Evolutionary conservation across 2,888 invertebrate genomes (phyloP).

Genomic region (Mylabris sibirica): DNA sequence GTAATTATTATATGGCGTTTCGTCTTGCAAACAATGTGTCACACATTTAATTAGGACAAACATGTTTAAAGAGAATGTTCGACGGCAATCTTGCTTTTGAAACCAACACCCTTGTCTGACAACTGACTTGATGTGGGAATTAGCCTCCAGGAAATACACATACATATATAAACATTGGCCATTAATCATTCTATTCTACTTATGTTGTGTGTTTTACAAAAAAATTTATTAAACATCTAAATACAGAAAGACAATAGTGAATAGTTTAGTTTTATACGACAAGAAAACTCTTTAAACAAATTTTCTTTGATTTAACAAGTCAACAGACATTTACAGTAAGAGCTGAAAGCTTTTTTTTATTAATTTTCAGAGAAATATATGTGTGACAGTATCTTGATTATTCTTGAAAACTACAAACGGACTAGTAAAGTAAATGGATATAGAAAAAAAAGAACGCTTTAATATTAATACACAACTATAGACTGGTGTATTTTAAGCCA

Average conservation of each 20-base stretch:
- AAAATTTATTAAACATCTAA: background rate
- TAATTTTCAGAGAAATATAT: too few relatives aligned
- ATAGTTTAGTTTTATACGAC: background rate
- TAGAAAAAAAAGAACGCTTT: too few relatives aligned
- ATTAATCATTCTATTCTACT: conserved; percentile 11
- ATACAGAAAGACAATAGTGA: background rate
- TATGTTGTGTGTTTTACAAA: background rate
- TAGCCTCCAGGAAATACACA: conserved; percentile 1
- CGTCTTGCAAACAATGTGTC: conserved; percentile 32
- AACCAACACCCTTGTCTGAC: conserved; percentile 12
- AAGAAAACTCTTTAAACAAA: background rate
- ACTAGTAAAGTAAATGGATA: too few relatives aligned
- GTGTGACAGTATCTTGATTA: too few relatives aligned
- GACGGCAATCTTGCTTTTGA: background rate
- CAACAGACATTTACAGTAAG: too few relatives aligned
- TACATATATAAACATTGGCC: background rate
- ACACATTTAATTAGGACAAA: conserved; percentile 35
- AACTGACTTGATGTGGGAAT: conserved; percentile 1
- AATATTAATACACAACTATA: too few relatives aligned
- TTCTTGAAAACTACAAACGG: too few relatives aligned
- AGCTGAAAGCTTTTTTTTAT: too few relatives aligned
- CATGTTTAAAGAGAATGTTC: conserved; percentile 30
- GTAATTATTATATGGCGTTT: conserved; percentile 36
- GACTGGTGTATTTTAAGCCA: too few relatives aligned
- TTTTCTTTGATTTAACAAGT: too few relatives aligned